Base-by-base conservation (phyloP, 2,113 vertebrate species). In the Tragelaphus scriptus region DNA sequence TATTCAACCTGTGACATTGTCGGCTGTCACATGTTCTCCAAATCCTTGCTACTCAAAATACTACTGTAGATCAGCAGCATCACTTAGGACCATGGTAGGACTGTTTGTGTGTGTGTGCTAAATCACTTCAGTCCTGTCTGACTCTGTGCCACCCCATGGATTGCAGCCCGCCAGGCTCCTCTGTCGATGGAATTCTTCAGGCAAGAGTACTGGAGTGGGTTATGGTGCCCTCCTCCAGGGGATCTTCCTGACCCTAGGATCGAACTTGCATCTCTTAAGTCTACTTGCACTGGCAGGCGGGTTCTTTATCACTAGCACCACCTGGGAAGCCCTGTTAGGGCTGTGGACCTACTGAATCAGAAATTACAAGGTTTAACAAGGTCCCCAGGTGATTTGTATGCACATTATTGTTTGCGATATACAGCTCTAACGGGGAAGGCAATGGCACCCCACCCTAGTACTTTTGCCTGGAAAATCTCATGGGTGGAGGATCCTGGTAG, bases 281-380 rank as follows among this genome's bases (percentile, higher is more conserved):
- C n/a, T 71, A 40, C 10, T 40, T 12, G 19, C n/a, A 36, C 68
- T 36, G 19, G n/a, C n/a, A 71, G n/a, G 19, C 0, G 0, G 68
- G n/a, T 71, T 71, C 68, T 71, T 71, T 40, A 40, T 71, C n/a
- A 71, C 68, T 71, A 23, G n/a, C n/a, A 12, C n/a, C n/a, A 71
- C 77, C 44, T 51, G 44, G 30, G 81, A 79, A 15, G 68, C 10
- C 0, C 1, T 71, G 61, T 68, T 61, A 84, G 68, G 80, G 68
- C 44, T 51, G 2, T 44, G 63, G 30, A 87, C 6, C 15, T 25
- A 71, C 49, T 58, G 56, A 86, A 51, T 71, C 86, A 86, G 86
- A 92, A 81, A 65, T 13, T 7, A 28, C 59, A 81, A 44, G 40
- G 49, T 96, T 90, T 95, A 95, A 65, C 85, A 91, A 96, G 75